phyloP scores from a whole-genome alignment of 2,797 vertebrate genomes.

The Channallabes apus region DNA sequence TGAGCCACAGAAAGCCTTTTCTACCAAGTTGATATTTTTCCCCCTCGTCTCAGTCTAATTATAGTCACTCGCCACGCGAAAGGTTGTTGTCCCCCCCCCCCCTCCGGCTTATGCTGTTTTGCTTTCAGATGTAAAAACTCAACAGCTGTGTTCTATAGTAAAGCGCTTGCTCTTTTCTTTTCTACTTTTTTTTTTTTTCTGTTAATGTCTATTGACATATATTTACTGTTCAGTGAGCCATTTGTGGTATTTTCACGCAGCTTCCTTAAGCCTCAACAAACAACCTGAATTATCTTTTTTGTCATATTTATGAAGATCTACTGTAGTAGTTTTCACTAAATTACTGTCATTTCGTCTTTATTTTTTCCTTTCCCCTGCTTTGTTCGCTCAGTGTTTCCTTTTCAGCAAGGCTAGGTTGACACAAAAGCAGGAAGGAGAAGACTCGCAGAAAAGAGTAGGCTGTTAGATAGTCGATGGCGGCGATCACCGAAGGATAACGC shows the following conservation, averaged over 20 bases:
- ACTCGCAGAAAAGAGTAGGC: conserved; percentile 12
- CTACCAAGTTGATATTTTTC: conserved; percentile 33
- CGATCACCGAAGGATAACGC: conserved; percentile 36
- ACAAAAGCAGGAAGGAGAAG: neutral
- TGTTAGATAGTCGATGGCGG: conserved; percentile 25
- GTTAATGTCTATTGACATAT: conserved; percentile 45
- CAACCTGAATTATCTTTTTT: conserved; percentile 31
- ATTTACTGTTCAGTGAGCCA: conserved; percentile 34
- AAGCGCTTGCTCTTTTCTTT: conserved; percentile 33
- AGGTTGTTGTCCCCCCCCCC: conserved; percentile 55
- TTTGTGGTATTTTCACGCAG: conserved; percentile 41
- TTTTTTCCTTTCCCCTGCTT: neutral
- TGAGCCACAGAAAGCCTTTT: conserved; percentile 46
- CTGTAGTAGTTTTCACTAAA: conserved; percentile 9
- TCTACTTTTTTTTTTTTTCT: neutral
- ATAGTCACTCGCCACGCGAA: conserved; percentile 54
- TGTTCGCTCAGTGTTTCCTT: neutral
- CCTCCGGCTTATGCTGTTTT: conserved; percentile 40
- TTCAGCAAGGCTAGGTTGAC: neutral
- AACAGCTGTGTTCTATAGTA: conserved; percentile 46
- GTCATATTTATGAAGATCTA: conserved; percentile 10
- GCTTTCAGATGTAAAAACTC: conserved; percentile 50
- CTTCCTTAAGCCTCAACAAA: conserved; percentile 39
- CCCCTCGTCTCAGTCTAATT: conserved; percentile 55
- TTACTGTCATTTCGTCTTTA: conserved; percentile 30